Base-by-base conservation (phyloP, 1,140 invertebrate species). In the Chironomus striatipennis region DNA sequence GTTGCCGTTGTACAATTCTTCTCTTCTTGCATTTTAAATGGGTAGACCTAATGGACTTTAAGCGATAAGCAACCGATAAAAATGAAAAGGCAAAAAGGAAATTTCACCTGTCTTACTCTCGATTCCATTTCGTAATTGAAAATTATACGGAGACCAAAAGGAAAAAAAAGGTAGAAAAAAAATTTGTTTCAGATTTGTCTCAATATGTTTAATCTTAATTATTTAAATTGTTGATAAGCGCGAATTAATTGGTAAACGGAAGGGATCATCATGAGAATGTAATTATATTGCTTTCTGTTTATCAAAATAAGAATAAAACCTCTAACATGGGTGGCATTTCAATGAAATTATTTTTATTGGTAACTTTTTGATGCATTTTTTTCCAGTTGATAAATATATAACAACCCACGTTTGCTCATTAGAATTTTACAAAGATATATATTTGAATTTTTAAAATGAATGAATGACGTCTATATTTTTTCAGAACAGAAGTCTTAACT, bases 171-270 rank as follows among this genome's bases (percentile, higher is more conserved):
- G 15, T 47, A 10, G 15, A 57, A 57, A 57, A n/a, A 57, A 57
- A 57, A 57, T 57, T 57, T 57, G 47, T 57, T 57, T 15, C 47
- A 57, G 47, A 57, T 57, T 57, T n/a, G 12, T 57, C 47, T 57
- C 47, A n/a, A n/a, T 57, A n/a, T n/a, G 15, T 4, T n/a, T 70
- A 20, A 70, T 70, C 65, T 70, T 70, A 70, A 70, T 70, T 70
- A 70, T 70, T 70, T 70, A 70, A 70, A 70, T 70, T 70, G 65
- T 70, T 70, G 65, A 70, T 70, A 70, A 70, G 47, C 47, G 18
- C 20, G 65, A 70, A 70, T 70, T 70, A 70, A 70, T 70, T 70
- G 65, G 65, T 70, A 70, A 70, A 70, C 65, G 65, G 65, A 70
- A 70, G 65, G 65, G 65, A 70, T 70, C 17, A 70, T 70, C 65